phyloP scores from a whole-genome alignment of 2,113 vertebrate species.

The Elephantulus edwardii region DNA sequence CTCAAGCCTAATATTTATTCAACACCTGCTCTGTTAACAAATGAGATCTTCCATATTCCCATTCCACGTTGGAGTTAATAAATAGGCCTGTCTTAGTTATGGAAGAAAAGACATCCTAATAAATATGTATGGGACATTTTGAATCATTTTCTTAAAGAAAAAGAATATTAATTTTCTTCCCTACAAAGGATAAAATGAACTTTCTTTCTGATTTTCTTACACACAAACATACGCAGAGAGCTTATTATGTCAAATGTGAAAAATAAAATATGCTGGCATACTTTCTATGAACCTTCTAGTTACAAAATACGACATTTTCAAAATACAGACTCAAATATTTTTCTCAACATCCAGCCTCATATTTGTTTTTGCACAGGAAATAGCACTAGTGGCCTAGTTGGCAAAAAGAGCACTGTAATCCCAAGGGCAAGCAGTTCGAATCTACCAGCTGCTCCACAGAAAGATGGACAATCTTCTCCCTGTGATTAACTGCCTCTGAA shows the following conservation, averaged over 20 bases:
- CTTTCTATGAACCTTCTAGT: neutral
- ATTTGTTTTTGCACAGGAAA: neutral
- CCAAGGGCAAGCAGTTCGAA: too few species aligned
- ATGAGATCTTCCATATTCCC: neutral
- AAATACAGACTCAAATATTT: neutral
- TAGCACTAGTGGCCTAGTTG: too few species aligned
- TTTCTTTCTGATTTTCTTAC: neutral
- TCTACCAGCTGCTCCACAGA: too few species aligned
- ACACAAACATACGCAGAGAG: neutral
- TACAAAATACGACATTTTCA: neutral
- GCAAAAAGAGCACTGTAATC: too few species aligned
- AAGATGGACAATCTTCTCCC: too few species aligned
- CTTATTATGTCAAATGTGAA: conserved; percentile 6
- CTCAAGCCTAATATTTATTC: conserved; percentile 14
- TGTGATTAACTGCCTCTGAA: too few species aligned
- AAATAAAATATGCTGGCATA: neutral
- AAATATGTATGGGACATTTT: neutral
- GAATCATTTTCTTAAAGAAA: neutral
- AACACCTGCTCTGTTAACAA: neutral
- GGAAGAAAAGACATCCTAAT: neutral
- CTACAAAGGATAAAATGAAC: neutral
- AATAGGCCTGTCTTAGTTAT: neutral
- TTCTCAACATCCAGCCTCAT: neutral
- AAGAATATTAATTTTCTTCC: conserved; percentile 1
- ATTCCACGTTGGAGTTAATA: neutral